These are phyloP conservation scores for Craseonycteris thonglongyai DNA, from an alignment of 2,113 vertebrate genomes.

Conservation along the genomic window DNA sequence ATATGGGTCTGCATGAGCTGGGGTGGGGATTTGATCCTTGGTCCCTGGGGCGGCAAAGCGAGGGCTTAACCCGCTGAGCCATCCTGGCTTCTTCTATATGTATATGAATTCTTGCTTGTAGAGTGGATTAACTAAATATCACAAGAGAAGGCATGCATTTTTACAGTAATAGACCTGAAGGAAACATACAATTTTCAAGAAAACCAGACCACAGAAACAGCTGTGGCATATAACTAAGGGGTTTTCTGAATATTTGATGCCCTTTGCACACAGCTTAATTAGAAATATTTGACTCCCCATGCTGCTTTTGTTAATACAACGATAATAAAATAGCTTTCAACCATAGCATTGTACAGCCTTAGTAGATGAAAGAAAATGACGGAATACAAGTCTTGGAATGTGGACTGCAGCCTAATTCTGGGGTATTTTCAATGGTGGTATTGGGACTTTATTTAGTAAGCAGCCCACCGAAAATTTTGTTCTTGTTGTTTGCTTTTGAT, in stretches of 20 bases:
- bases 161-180: not conserved
- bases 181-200: slow-evolving; percentile 13
- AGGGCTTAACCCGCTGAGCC: too few relatives aligned
- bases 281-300: not conserved
- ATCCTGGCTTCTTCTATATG: too few relatives aligned
- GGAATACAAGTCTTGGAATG: not conserved
- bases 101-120: not conserved
- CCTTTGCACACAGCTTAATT: not conserved
- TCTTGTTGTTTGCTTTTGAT: slow-evolving; percentile 3
- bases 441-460: not conserved
- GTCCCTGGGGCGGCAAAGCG: too few relatives aligned
- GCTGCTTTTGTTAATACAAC: not conserved
- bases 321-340: not conserved
- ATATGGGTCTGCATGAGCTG: too few relatives aligned
- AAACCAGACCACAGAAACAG: slow-evolving; percentile 23
- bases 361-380: slow-evolving; percentile 11
- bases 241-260: not conserved
- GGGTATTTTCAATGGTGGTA: not conserved
- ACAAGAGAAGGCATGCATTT: not conserved
- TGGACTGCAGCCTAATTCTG: not conserved
- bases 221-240: slow-evolving; percentile 16
- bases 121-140: not conserved
- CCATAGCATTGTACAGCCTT: not conserved
- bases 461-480: not conserved
- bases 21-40: too few relatives aligned